phyloP scores from a whole-genome alignment of 2,797 vertebrate species.

The Rhadinocentrus ornatus region DNA sequence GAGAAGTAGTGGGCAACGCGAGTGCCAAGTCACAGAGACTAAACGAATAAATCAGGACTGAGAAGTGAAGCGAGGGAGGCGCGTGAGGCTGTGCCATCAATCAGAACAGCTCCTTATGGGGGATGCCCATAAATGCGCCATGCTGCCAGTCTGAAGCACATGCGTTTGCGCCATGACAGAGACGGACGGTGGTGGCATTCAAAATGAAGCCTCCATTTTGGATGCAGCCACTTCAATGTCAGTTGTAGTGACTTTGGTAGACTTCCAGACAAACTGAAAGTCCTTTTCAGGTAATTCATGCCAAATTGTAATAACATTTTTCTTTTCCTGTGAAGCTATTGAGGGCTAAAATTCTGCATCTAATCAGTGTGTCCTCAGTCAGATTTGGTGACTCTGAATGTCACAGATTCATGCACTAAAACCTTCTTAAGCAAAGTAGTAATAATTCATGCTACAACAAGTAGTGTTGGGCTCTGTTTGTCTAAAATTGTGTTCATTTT shows the following conservation, averaged over 20 bases:
- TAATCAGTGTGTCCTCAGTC: background rate
- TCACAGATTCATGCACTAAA: conserved; percentile 11
- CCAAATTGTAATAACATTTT: conserved; percentile 21
- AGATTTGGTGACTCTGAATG: conserved; percentile 20
- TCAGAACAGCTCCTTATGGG: conserved; percentile 79
- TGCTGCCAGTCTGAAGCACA: conserved; percentile 68
- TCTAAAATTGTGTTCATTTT: conserved; percentile 38
- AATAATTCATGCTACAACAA: background rate
- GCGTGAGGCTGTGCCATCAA: conserved; percentile 72
- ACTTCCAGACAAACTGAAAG: conserved; percentile 45
- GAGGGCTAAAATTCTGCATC: conserved; percentile 1
- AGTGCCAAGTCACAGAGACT: conserved; percentile 80
- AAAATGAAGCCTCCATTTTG: conserved; percentile 68
- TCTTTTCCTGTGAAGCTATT: background rate
- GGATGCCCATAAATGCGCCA: conserved; percentile 78
- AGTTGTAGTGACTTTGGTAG: conserved; percentile 39
- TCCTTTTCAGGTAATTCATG: conserved; percentile 12
- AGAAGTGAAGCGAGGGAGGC: conserved; percentile 68
- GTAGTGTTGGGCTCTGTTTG: too few relatives aligned
- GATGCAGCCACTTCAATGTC: conserved; percentile 50
- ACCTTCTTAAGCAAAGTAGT: conserved; percentile 14
- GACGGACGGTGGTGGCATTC: conserved; percentile 32
- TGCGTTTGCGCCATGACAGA: conserved; percentile 43
- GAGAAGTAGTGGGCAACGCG: conserved; percentile 72
- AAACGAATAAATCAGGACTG: conserved; percentile 80